Base-by-base conservation (phyloP, 1,140 invertebrate species). In the Teleogryllus occipitalis region DNA sequence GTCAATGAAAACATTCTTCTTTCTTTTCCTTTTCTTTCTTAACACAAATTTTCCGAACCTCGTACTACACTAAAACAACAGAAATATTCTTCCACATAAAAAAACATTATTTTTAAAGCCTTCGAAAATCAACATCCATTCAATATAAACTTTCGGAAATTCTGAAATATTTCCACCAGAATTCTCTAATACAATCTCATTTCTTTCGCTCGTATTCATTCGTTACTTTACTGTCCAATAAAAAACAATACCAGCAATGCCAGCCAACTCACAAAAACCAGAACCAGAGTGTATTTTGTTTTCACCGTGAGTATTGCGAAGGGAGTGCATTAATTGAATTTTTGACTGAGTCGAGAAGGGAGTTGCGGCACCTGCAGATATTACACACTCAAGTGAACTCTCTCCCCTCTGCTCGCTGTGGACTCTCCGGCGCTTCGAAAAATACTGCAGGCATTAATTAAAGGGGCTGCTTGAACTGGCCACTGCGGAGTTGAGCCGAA, bases 371-470 rank as follows among this genome's bases (percentile, higher is more conserved):
- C 54, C 18, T 39, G 27, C 54, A 18, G 54, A 14, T 65, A 65
- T 65, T 65, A 65, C 54, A 65, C 54, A 65, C 54, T 65, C 10
- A 65, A 65, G 54, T 65, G 10, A 65, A 10, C 54, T 65, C 18
- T 15, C 49, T 10, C 54, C 54, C 7, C 54, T 65, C 18, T 7
- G 0, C 18, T 18, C 54, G 54, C 54, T 1, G 7, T 7, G 10
- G 27, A 65, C 54, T 10, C 54, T 65, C 10, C 18, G 10, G 54
- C 54, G 18, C 54, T 65, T 65, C 18, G 54, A 65, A 65, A 65
- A 65, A 65, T 65, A 65, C 54, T 65, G 54, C 54, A 65, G 54
- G 54, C 18, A 65, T 65, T 65, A 65, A 65, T 65, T 65, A 65
- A 65, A 65, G 54, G 54, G 54, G 54, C 0, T 65, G 54, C 54